phyloP scores from a whole-genome alignment of 2,113 vertebrate genomes.

The Microcebus murinus region DNA sequence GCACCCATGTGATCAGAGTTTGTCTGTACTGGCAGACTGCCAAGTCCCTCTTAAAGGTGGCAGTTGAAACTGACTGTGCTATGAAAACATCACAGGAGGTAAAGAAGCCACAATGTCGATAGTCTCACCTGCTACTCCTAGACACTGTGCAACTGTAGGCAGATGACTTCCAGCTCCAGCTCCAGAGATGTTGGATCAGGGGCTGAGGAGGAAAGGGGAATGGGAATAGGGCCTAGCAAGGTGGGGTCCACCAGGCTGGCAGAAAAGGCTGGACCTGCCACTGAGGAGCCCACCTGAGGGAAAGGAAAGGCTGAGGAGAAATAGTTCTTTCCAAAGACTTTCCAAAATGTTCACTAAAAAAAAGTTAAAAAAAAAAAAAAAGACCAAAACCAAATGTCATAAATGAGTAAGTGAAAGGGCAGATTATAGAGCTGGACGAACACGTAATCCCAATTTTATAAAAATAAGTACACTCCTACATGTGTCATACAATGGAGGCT shows the following conservation, averaged over 20 bases:
- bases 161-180: background rate
- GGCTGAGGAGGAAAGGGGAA: background rate
- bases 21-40: background rate
- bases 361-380: background rate
- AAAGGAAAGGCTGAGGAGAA: background rate
- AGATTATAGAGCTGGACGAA: background rate
- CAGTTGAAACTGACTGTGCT: background rate
- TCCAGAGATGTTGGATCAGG: background rate
- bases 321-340: constrained; percentile 2
- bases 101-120: background rate
- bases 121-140: background rate
- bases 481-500: background rate
- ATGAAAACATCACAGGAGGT: background rate
- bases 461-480: background rate
- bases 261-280: background rate
- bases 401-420: background rate
- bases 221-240: background rate
- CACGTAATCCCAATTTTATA: background rate
- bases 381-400: background rate
- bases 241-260: background rate
- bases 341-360: background rate
- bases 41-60: background rate
- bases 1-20: background rate
- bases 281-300: background rate
- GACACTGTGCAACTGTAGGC: background rate